Evolutionary conservation across 64 coral and sea anemone genomes (phyloP).

Genomic region (Hydrozoanthus tunicans): DNA sequence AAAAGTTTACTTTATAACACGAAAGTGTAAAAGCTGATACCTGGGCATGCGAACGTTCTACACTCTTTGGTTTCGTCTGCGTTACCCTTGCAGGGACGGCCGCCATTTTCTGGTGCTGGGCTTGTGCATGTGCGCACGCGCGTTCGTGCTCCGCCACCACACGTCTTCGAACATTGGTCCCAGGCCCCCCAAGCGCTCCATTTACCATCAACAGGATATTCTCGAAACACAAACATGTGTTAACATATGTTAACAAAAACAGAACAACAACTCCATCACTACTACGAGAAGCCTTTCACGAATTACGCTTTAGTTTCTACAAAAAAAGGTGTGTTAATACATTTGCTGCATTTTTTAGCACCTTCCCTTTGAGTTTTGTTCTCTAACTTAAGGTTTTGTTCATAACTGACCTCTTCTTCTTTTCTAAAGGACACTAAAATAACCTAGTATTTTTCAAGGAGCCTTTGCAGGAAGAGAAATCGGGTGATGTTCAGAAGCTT

Average conservation of each 20-base stretch:
- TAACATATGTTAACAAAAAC: not conserved
- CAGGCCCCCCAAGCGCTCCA: constrained; percentile 37
- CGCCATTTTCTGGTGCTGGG: constrained; percentile 33
- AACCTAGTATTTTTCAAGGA: too few relatives aligned
- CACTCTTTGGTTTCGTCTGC: constrained; percentile 27
- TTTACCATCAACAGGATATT: constrained; percentile 18
- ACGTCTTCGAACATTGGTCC: not conserved
- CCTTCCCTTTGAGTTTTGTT: too few relatives aligned
- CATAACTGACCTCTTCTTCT: too few relatives aligned
- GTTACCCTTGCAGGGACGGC: constrained; percentile 3
- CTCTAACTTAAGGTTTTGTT: too few relatives aligned
- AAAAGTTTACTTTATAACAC: too few relatives aligned
- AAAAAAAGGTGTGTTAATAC: too few relatives aligned
- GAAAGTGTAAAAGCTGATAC: not conserved
- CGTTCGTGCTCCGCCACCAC: constrained; percentile 27
- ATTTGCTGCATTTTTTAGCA: too few relatives aligned
- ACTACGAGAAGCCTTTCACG: too few relatives aligned
- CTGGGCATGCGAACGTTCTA: constrained; percentile 12
- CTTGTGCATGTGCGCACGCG: constrained; percentile 16
- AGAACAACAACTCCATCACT: not conserved
- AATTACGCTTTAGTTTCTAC: too few relatives aligned
- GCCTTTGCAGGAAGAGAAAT: too few relatives aligned
- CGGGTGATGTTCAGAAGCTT: too few relatives aligned
- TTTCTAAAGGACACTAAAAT: too few relatives aligned
- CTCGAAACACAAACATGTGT: not conserved